Percentiles rank a stretch among this genome's conserved stretches.
phyloP scores from a whole-genome alignment of 2,113 vertebrate species.

The Tiliqua scincoides region DNA sequence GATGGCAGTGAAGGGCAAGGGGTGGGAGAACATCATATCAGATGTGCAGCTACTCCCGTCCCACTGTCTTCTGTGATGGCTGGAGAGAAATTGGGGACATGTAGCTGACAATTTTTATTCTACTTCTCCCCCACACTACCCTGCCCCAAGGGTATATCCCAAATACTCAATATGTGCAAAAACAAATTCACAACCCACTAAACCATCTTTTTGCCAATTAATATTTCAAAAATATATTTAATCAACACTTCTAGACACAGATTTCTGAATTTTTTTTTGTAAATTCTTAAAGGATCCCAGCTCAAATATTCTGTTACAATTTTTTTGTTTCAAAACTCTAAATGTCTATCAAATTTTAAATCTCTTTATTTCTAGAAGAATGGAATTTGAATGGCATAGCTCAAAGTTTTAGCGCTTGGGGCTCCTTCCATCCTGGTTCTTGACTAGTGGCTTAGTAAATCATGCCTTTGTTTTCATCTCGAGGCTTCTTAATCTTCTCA shows the following conservation, averaged over 20 bases:
- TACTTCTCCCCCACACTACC: not conserved
- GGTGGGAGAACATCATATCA: not conserved
- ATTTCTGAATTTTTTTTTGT: not conserved
- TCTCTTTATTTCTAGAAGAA: slow-evolving; percentile 1
- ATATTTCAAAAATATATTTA: not conserved
- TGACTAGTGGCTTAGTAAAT: slow-evolving; percentile 79
- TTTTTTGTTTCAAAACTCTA: not conserved
- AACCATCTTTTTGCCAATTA: not conserved
- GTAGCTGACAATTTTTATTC: not conserved
- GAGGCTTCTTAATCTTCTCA: slow-evolving; percentile 90
- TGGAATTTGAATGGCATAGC: too few species aligned
- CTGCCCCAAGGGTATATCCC: too few species aligned
- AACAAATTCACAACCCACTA: not conserved
- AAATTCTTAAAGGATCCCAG: not conserved
- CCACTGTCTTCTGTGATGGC: too few species aligned
- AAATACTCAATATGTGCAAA: not conserved
- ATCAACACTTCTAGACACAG: not conserved
- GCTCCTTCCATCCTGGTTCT: not conserved
- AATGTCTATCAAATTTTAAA: not conserved
- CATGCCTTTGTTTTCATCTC: slow-evolving; percentile 88
- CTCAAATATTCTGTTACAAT: not conserved
- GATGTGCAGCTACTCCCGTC: not conserved
- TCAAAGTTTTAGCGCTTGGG: not conserved
- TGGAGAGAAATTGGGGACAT: not conserved
- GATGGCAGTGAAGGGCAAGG: not conserved